These are phyloP conservation scores for Austrolebias charrua DNA, from an alignment of 2,797 vertebrate genomes.

Conservation along the genomic window DNA sequence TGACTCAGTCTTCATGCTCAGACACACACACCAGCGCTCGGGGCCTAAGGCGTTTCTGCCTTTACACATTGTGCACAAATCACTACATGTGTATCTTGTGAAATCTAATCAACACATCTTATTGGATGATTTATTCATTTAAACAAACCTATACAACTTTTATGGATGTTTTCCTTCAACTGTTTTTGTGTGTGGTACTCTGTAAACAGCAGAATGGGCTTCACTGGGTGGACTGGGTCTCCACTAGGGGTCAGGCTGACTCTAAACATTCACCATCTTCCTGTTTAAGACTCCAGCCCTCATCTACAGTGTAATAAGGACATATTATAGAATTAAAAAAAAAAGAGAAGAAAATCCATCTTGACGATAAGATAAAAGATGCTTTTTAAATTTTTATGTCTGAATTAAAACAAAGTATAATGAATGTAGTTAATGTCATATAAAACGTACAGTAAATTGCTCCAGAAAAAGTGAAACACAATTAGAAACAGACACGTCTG, in stretches of 20 bases:
- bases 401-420: neutral
- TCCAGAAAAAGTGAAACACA: neutral
- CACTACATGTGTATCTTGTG: constrained; percentile 57
- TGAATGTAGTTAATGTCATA: neutral
- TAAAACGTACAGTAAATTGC: neutral
- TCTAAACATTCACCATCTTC: constrained; percentile 48
- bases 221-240: constrained; percentile 3
- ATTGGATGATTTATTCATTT: constrained; percentile 69
- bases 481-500: constrained; percentile 1
- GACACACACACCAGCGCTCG: constrained; percentile 42
- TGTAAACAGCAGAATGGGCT: neutral
- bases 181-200: constrained; percentile 26
- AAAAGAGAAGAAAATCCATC: constrained; percentile 6
- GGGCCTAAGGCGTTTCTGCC: constrained; percentile 54
- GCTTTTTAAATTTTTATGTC: neutral
- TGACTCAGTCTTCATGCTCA: constrained; percentile 50
- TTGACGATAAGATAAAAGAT: constrained; percentile 1
- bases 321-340: too few species aligned
- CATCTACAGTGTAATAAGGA: neutral
- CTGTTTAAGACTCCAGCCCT: constrained; percentile 8
- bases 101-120: constrained; percentile 62
- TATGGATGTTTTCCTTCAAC: constrained; percentile 51
- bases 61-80: constrained; percentile 57
- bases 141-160: constrained; percentile 59
- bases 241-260: constrained; percentile 81